Percentiles rank a stretch among this genome's conserved stretches.
Evolutionary conservation across 2,888 invertebrate genomes (phyloP).

Genomic region (Sialis fuliginosa): DNA sequence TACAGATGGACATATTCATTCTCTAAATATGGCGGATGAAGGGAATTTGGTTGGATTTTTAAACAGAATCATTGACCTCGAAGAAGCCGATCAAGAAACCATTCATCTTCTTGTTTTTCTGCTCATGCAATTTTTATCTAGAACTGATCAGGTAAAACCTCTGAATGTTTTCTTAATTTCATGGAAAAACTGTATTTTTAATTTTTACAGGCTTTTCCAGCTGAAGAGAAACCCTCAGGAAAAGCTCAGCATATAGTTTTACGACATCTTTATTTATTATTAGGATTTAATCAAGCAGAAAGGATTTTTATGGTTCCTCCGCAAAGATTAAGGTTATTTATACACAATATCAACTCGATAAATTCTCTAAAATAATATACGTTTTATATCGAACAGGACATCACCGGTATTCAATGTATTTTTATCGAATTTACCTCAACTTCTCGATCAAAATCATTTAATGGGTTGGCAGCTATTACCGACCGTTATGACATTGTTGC

Average conservation of each 20-base stretch:
- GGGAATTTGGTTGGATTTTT: conserved; percentile 59
- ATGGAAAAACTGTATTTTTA: background rate
- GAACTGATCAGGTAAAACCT: conserved; percentile 41
- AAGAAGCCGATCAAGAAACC: conserved; percentile 90
- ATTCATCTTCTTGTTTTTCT: conserved; percentile 85
- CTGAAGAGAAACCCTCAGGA: conserved; percentile 65
- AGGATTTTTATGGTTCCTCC: conserved; percentile 85
- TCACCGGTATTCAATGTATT: conserved; percentile 95
- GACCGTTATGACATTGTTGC: conserved; percentile 61
- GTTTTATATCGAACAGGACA: conserved; percentile 32
- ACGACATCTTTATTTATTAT: conserved; percentile 74
- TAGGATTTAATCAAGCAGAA: conserved; percentile 87
- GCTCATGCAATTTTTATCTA: conserved; percentile 91
- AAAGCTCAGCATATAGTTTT: conserved; percentile 76
- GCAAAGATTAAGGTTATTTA: conserved; percentile 51
- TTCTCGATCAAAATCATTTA: conserved; percentile 88
- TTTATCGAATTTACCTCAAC: conserved; percentile 79
- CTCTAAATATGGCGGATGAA: conserved; percentile 66
- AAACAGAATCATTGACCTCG: conserved; percentile 78
- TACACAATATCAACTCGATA: background rate
- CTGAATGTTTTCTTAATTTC: too few relatives aligned
- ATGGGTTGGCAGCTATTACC: conserved; percentile 83
- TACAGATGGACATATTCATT: conserved; percentile 68
- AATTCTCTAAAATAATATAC: conserved; percentile 1
- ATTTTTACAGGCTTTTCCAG: conserved; percentile 49